Conservation (phyloP, 1,140 invertebrate species). For the Argopecten irradians region DNA sequence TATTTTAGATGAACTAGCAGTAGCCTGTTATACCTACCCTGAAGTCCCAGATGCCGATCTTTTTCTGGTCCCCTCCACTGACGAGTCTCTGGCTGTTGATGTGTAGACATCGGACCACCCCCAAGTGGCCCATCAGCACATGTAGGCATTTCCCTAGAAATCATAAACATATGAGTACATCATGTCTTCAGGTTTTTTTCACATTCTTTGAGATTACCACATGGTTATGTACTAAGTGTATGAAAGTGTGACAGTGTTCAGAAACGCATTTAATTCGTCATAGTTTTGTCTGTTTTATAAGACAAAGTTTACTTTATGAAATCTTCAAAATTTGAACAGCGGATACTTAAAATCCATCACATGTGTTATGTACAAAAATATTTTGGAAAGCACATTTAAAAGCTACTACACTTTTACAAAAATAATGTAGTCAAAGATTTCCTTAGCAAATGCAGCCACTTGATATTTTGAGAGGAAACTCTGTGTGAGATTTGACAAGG, state of each 20-base stretch:
- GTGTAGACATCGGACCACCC: constrained; percentile 72
- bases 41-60: constrained; percentile 74
- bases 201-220: too few relatives aligned
- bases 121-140: constrained; percentile 69
- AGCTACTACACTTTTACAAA: too few relatives aligned
- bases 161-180: too few relatives aligned
- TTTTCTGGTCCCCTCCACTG: constrained; percentile 75
- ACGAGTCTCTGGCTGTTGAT: constrained; percentile 71
- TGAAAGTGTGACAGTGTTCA: background rate
- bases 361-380: background rate
- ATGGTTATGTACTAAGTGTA: too few relatives aligned
- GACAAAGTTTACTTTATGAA: too few relatives aligned
- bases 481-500: background rate
- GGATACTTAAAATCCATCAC: background rate
- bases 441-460: background rate
- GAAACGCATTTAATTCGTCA: background rate
- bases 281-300: too few relatives aligned
- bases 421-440: background rate
- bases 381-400: too few relatives aligned
- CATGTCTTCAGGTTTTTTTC: too few relatives aligned
- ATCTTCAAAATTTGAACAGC: background rate
- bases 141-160: constrained; percentile 62
- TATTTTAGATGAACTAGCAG: too few relatives aligned
- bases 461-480: background rate
- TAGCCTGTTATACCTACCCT: constrained; percentile 65